Percentiles rank a stretch among this genome's conserved stretches.
phyloP scores from a whole-genome alignment of 2,113 vertebrate genomes.

The Ptilorrhoa leucosticta region DNA sequence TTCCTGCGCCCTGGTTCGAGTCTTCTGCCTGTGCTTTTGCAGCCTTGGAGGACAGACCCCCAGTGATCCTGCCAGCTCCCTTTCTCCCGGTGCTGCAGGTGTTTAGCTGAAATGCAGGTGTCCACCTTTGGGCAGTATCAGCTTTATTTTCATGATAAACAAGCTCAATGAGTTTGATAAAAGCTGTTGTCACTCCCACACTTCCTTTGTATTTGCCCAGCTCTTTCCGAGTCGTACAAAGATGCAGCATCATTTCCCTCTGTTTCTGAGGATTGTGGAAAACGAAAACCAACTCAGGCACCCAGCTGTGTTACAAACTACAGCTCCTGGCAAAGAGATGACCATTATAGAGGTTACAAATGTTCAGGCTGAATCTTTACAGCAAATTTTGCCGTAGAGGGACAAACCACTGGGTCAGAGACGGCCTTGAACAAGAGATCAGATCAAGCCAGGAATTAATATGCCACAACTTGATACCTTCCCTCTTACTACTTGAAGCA shows the following conservation, averaged over 20 bases:
- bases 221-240: not conserved
- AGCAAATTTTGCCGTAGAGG: not conserved
- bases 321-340: not conserved
- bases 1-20: not conserved
- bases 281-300: not conserved
- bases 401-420: not conserved
- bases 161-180: not conserved
- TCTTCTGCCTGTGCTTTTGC: not conserved
- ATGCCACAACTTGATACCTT: not conserved
- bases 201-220: not conserved
- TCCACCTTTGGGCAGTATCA: not conserved
- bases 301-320: conserved; percentile 9
- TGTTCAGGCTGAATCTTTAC: conserved; percentile 18
- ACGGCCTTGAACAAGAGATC: not conserved
- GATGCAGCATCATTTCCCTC: not conserved
- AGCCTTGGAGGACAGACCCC: not conserved
- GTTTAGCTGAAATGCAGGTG: not conserved
- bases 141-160: not conserved
- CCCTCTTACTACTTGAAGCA: not conserved
- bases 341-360: not conserved
- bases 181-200: not conserved
- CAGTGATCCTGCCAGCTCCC: not conserved
- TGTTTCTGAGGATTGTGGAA: not conserved
- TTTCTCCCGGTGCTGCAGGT: not conserved
- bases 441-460: conserved; percentile 1